Conservation (phyloP, 2,113 vertebrate species). For the Peromyscus californicus region DNA sequence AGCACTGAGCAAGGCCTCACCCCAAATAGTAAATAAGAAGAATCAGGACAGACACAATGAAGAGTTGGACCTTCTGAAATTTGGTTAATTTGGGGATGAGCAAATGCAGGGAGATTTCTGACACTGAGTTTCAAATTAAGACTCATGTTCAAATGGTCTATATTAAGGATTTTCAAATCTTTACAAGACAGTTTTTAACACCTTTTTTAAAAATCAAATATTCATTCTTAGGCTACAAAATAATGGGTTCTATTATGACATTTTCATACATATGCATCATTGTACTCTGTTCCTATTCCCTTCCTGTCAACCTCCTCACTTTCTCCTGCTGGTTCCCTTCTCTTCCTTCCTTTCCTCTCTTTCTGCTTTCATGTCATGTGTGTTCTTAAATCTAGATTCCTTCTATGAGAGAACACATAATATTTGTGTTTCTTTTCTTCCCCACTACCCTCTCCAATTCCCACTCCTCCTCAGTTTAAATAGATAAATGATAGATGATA, state of each 20-base stretch:
- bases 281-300: background rate
- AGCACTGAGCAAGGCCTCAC: background rate
- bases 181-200: background rate
- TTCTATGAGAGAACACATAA: background rate
- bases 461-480: background rate
- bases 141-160: background rate
- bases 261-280: background rate
- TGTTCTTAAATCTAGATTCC: background rate
- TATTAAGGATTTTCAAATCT: conserved; percentile 22
- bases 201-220: background rate
- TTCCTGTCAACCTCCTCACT: background rate
- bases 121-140: background rate
- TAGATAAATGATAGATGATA: background rate
- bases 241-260: background rate
- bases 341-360: too few species aligned
- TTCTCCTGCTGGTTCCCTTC: background rate
- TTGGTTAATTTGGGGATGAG: conserved; percentile 1
- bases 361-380: background rate
- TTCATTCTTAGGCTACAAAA: background rate
- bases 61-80: background rate
- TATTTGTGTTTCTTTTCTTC: background rate
- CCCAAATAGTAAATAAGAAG: background rate
- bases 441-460: background rate
- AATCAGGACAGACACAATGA: background rate
- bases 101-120: background rate